Evolutionary conservation across 2,888 invertebrate genomes (phyloP).

Genomic region (Schrankia costaestrigalis): DNA sequence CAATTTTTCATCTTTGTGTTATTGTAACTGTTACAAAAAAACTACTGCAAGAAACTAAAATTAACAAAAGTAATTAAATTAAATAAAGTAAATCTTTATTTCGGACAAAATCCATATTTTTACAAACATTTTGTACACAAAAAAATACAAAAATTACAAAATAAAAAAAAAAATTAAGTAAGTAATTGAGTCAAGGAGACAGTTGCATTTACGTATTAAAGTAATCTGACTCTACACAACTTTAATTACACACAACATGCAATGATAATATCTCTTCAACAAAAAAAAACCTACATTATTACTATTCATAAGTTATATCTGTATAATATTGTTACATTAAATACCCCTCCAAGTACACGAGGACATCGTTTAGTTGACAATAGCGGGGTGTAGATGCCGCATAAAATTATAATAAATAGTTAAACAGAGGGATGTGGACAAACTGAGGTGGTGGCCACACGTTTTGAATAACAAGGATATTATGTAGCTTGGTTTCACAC

Average conservation of each 20-base stretch:
- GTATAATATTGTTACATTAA: constrained; percentile 41
- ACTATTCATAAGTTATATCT: constrained; percentile 55
- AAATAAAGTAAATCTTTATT: no score
- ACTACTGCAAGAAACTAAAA: no score
- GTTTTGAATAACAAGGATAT: constrained; percentile 8
- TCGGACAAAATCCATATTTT: no score
- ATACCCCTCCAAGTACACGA: constrained; percentile 64
- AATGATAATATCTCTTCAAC: constrained; percentile 51
- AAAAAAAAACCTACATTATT: constrained; percentile 46
- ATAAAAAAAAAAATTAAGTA: no score
- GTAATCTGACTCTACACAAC: constrained; percentile 30
- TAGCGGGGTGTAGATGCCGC: constrained; percentile 64
- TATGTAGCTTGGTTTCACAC: constrained; percentile 10
- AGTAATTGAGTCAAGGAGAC: no score
- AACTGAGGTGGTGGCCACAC: constrained; percentile 30
- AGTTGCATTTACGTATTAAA: background rate
- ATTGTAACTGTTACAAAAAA: no score
- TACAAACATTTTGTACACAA: no score
- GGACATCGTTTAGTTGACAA: constrained; percentile 73
- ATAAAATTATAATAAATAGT: constrained; percentile 80
- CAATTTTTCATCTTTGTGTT: no score
- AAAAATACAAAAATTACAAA: no score
- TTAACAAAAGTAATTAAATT: no score
- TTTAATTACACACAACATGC: constrained; percentile 69
- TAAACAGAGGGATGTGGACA: constrained; percentile 47